A percentile compares a stretch with the other conserved stretches of the same genome.
These are phyloP conservation scores for Halichoerus grypus DNA, from an alignment of 2,113 vertebrate species.

Conservation along the genomic window DNA sequence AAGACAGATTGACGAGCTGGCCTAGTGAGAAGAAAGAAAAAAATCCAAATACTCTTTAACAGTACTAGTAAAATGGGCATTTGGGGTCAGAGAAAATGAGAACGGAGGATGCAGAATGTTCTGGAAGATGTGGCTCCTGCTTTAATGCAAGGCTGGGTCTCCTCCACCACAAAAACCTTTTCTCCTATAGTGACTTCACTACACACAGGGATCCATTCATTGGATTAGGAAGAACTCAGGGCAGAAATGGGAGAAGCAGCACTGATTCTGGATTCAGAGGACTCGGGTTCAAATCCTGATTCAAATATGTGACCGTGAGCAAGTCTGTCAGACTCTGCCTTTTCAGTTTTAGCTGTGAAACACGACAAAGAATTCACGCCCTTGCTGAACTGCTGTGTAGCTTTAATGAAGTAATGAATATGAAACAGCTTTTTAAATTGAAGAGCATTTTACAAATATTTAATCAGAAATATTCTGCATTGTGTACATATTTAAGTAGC, in stretches of 20 bases:
- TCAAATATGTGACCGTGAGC: neutral
- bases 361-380: neutral
- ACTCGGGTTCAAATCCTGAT: neutral
- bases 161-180: neutral
- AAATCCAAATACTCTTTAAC: neutral
- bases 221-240: neutral
- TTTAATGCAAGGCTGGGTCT: neutral
- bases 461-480: slow-evolving; percentile 65
- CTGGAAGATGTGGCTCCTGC: neutral
- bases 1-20: neutral
- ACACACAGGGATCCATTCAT: neutral
- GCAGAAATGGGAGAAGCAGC: neutral
- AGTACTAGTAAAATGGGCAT: neutral
- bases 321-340: neutral
- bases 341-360: neutral
- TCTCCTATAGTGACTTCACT: neutral
- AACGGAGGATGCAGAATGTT: neutral
- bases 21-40: neutral
- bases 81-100: neutral
- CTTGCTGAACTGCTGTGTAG: neutral
- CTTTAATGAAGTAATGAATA: slow-evolving; percentile 29
- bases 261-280: neutral
- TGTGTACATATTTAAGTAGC: slow-evolving; percentile 63
- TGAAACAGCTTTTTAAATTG: slow-evolving; percentile 36
- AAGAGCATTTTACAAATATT: slow-evolving; percentile 72